Base-by-base conservation (phyloP, 2,797 vertebrate genomes). In the Propithecus deckenii region DNA sequence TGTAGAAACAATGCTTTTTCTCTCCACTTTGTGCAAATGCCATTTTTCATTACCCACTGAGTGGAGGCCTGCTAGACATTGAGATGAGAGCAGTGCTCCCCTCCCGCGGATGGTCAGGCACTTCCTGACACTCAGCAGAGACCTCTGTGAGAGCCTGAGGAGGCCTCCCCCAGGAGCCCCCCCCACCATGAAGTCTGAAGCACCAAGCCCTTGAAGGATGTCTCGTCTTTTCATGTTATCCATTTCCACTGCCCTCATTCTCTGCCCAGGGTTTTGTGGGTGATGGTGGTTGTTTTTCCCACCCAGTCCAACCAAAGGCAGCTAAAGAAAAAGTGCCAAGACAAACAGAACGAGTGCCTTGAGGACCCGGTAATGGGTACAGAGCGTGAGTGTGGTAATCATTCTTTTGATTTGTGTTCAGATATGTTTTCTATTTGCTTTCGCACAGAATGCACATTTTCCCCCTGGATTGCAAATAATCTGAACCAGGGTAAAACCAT, bases 381-480 rank as follows among this genome's bases (percentile, higher is more conserved):
- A 95, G 95, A 98, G 95, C 0, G 0, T 90, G 91, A n/a, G 2
- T 84, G 91, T 91, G 8, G 0, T 97, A 97, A 98, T 98, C 72
- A 97, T 98, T 98, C 97, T 98, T 98, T 97, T 98, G 97, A 98
- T 98, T 98, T 98, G 97, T 98, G 96, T 95, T 98, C 97, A 97
- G 98, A 97, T 98, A 96, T 94, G 69, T 98, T 98, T 98, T 98
- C 93, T 98, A 79, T 98, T 98, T 98, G 95, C 97, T 95, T 98
- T 96, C 55, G 78, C 95, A 97, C 96, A 98, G 97, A 98, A 98
- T 91, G 91, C 69, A 89, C 38, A 69, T 92, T 98, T 97, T 97
- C 97, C 96, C 97, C 80, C 95, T 97, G 97, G 98, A 97, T 85
- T 98, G 96, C 96, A 98, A 98, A 98, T 98, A 95, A 98, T 98